Evolutionary conservation across 2,797 vertebrate species (phyloP).

Genomic region (Sebastes flavidus): DNA sequence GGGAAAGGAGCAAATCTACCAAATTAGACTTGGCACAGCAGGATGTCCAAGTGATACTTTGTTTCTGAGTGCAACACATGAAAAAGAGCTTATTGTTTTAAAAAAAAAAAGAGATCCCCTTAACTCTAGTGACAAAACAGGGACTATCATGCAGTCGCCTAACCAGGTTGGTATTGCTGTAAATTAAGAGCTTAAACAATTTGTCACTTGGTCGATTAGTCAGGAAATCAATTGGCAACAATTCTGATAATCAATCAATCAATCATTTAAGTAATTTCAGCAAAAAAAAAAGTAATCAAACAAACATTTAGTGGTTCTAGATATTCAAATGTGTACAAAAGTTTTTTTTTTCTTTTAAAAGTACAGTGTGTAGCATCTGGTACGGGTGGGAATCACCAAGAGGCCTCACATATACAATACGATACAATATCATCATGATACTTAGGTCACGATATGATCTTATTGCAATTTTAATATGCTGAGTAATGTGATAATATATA

Average conservation of each 20-base stretch:
- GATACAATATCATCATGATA: too few relatives aligned
- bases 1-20: constrained; percentile 35
- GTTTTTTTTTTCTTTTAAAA: background rate
- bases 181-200: background rate
- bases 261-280: background rate
- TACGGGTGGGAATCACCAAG: too few relatives aligned
- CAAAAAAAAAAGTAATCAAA: too few relatives aligned
- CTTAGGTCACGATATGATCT: too few relatives aligned
- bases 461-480: too few relatives aligned
- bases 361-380: too few relatives aligned
- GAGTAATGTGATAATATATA: too few relatives aligned
- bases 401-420: too few relatives aligned
- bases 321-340: background rate
- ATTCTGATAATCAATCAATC: background rate
- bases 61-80: constrained; percentile 12
- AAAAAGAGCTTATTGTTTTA: constrained; percentile 25
- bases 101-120: background rate
- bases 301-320: background rate
- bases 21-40: constrained; percentile 63
- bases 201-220: background rate
- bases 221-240: background rate
- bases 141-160: background rate
- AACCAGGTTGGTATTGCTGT: background rate
- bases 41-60: constrained; percentile 53
- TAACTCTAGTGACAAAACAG: background rate